Conservation (phyloP, 2,888 invertebrate genomes). For the Melieria crassipennis region DNA sequence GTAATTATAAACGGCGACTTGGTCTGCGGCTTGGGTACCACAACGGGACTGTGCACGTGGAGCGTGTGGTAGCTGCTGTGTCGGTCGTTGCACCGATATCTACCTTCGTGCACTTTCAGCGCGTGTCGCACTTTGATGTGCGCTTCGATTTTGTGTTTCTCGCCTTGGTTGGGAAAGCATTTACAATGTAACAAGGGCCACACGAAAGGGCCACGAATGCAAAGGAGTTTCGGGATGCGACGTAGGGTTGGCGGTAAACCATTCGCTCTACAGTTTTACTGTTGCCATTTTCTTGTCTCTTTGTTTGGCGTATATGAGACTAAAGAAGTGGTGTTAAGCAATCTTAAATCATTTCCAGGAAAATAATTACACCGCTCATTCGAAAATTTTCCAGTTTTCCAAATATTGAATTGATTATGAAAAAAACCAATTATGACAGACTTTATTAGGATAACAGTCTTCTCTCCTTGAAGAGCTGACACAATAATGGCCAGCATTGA, state of each 20-base stretch:
- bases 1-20: slow-evolving; percentile 43
- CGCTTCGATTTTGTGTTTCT: slow-evolving; percentile 64
- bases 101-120: slow-evolving; percentile 62
- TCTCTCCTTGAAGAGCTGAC: no score
- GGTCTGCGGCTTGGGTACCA: slow-evolving; percentile 42
- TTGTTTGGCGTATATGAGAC: neutral
- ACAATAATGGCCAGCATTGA: no score
- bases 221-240: slow-evolving; percentile 17
- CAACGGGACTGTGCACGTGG: slow-evolving; percentile 51
- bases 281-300: neutral
- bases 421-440: no score
- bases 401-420: no score
- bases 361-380: no score
- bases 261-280: neutral
- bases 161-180: slow-evolving; percentile 53
- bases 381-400: no score
- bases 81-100: slow-evolving; percentile 62
- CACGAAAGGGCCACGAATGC: no score
- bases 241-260: neutral
- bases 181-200: neutral
- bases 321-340: no score
- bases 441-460: no score
- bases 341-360: no score
- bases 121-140: slow-evolving; percentile 63
- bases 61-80: slow-evolving; percentile 59